Percentiles rank a stretch among this genome's conserved stretches.
Evolutionary conservation across 1,140 invertebrate genomes (phyloP).

Genomic region (Latrodectus geometricus): DNA sequence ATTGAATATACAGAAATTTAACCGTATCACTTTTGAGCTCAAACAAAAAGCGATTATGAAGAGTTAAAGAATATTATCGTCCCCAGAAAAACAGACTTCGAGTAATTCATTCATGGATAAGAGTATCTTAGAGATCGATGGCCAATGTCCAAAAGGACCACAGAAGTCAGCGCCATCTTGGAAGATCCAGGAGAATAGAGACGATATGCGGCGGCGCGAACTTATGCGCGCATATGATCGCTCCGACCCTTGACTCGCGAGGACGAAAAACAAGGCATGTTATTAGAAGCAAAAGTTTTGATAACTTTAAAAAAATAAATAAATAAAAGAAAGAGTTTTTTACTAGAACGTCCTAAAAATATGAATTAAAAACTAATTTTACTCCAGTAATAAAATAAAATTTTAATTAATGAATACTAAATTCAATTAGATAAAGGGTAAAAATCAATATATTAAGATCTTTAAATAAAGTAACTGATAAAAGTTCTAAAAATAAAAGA

Average conservation of each 20-base stretch:
- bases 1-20: background rate
- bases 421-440: too few relatives aligned
- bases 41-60: background rate
- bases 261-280: background rate
- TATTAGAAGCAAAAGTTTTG: background rate
- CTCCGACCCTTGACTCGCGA: slow-evolving; percentile 10
- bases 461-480: too few relatives aligned
- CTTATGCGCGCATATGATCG: slow-evolving; percentile 30
- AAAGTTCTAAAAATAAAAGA: too few relatives aligned
- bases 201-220: slow-evolving; percentile 25
- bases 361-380: too few relatives aligned
- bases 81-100: background rate
- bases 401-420: too few relatives aligned
- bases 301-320: background rate
- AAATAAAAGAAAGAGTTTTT: background rate
- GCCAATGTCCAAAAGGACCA: background rate
- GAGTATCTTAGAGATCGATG: background rate
- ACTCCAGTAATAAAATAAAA: too few relatives aligned
- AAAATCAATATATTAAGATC: too few relatives aligned
- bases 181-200: slow-evolving; percentile 25
- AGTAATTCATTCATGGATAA: background rate
- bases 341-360: background rate
- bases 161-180: slow-evolving; percentile 48
- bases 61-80: background rate
- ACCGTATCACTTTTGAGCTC: background rate